Base-by-base conservation (phyloP, 2,888 invertebrate genomes). In the Hirudinaria manillensis region DNA sequence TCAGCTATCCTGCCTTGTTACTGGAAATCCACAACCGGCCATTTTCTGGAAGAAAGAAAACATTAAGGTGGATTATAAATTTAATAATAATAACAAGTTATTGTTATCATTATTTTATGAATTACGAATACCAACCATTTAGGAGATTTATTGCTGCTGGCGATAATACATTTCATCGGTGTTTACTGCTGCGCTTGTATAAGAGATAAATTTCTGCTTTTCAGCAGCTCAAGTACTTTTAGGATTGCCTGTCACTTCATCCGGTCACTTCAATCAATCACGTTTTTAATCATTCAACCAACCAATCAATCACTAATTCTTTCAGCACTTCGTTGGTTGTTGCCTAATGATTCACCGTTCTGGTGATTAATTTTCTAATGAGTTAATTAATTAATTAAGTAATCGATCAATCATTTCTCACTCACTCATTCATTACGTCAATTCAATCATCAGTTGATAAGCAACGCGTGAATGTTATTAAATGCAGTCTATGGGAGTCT, bases 1-100 rank as follows among this genome's bases (percentile, higher is more conserved):
- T 24, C 76, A 78, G 6, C 92, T 97, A 85, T 74, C 75, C 4
- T 80, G 80, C 75, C 78, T 79, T 32, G 80, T 78, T 51, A 77
- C 77, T 6, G 79, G 80, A 0, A 79, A 79, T 53, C 80, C 80
- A 24, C 75, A 76, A 16, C 80, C 80, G 4, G 77, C 80, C 21
- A 77, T 79, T 27, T 79, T 79, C 76, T 80, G 80, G 80, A 79
- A 76, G 72, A 80, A 78, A 36, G 78, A 78, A 27, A 68, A 71
- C 66, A 75, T 70, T 24, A 56, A 77, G 61, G 77, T 76, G 32
- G 16, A 16, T 45, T 21, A 45, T n/a, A 70, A 29, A 3, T 19
- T 55, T 19, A 55, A 19, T 19, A 55, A 27, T 7, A 61, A 27
- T 27, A 6, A 27, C 24, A 61, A 27, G 27, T 27, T 61, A 61